Evolutionary conservation across 2,888 invertebrate genomes (phyloP), one percentile per base, ranked within the genome.

Genomic region (Cephus nigrinus): DNA sequence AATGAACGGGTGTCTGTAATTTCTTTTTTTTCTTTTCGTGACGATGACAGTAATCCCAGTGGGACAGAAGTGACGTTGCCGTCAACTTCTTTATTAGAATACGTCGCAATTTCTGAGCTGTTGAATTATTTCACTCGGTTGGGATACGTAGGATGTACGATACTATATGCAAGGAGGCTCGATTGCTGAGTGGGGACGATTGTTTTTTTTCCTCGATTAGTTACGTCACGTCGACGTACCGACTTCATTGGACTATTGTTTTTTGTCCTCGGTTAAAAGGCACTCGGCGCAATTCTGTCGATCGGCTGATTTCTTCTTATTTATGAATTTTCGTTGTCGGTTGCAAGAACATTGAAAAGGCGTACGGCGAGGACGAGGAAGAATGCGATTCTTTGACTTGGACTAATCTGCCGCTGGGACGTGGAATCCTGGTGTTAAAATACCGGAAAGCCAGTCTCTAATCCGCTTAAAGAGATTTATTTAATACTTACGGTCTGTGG

Each of bases 401-500:
- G 82, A 83, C 83, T 88, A 88, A 89, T 89, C 88, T 84, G 83
- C 86, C 83, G 85, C 85, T 87, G 86, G 86, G 85, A 84, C 84
- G 85, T 80, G 83, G 88, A 88, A 87, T 88, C 84, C 88, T 84
- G 82, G 86, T 84, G 88, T 89, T 89, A 89, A 89, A 89, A 89
- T 88, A 88, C 88, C 88, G 88, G 86, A 88, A 89, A 88, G 87
- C 87, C 86, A 87, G 84, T 84, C 84, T 84, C 86, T 87, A 87
- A 90, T 88, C 89, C 88, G 88, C 87, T 89, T 89, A 89, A 89
- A 85, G 86, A 88, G 87, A 88, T 88, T 88, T 88, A 88, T 89
- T 89, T 90, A 88, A 89, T 89, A 88, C 89, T 88, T 87, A 87
- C 86, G 87, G 87, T 87, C 85, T 88, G 88, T 86, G 86, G 86